A percentile compares a stretch with the other conserved stretches of the same genome.
Evolutionary conservation across 2,797 vertebrate genomes (phyloP).

Genomic region (Garrulus glandarius): DNA sequence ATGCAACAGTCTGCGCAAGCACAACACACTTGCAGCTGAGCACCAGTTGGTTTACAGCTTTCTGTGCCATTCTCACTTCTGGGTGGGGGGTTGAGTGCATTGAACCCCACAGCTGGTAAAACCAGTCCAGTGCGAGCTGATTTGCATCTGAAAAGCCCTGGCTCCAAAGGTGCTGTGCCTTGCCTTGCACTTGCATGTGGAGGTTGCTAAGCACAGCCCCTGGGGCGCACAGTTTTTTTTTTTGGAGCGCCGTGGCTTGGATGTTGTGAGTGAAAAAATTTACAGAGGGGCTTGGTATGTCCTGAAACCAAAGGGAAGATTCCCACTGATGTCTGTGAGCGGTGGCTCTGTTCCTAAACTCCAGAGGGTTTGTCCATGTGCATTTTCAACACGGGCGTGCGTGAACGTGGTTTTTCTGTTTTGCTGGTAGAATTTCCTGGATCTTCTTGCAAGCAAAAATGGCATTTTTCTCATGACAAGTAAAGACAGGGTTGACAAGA

Average conservation of each 20-base stretch:
- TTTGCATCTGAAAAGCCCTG: conserved; percentile 53
- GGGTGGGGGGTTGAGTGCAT: conserved; percentile 48
- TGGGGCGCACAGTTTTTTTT: neutral
- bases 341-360: fast-evolving
- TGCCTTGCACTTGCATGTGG: conserved; percentile 33
- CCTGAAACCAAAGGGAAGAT: neutral
- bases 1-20: conserved; percentile 46
- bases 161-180: conserved; percentile 30
- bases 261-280: neutral
- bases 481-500: neutral
- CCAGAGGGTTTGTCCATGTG: neutral
- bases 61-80: conserved; percentile 53
- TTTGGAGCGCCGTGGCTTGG: neutral
- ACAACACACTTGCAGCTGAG: conserved; percentile 63
- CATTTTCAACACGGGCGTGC: fast-evolving
- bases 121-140: conserved; percentile 9
- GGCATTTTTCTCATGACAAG: neutral
- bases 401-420: neutral
- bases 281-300: neutral
- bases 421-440: neutral
- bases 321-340: neutral
- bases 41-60: conserved; percentile 61
- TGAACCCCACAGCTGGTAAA: conserved; percentile 61
- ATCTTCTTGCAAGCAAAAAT: neutral
- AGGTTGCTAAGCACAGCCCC: conserved; percentile 21